phyloP scores from a whole-genome alignment of 2,888 invertebrate genomes.

The Diarsia mendica region DNA sequence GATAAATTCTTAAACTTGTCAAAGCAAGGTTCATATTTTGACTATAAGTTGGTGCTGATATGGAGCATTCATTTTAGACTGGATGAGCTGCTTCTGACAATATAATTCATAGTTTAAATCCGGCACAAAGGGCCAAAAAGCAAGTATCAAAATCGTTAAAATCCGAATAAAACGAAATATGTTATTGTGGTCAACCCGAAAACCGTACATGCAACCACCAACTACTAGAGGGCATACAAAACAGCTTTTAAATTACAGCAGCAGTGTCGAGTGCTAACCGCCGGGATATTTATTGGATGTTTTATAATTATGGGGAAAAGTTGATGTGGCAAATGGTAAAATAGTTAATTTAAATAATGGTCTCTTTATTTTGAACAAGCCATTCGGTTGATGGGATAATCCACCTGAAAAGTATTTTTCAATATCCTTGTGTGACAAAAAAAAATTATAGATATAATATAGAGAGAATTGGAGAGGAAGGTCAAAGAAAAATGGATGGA shows the following conservation, averaged over 20 bases:
- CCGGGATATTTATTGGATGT: constrained; percentile 39
- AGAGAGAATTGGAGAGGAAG: no score
- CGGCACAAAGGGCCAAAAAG: neutral
- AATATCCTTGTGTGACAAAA: no score
- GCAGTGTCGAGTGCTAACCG: constrained; percentile 31
- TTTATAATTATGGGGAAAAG: constrained; percentile 29
- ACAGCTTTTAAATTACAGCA: constrained; percentile 49
- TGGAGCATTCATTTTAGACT: no score
- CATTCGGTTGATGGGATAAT: neutral
- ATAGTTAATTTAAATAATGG: constrained; percentile 8
- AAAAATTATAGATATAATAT: no score
- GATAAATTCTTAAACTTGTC: neutral
- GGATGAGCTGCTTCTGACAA: neutral
- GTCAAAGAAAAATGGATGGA: no score
- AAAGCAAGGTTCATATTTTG: neutral
- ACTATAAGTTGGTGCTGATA: no score
- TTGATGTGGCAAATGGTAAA: constrained; percentile 12
- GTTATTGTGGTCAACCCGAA: constrained; percentile 32
- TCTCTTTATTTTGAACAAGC: neutral
- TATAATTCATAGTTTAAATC: neutral
- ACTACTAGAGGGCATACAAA: constrained; percentile 29
- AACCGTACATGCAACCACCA: constrained; percentile 32
- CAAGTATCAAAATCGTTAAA: constrained; percentile 4
- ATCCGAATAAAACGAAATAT: constrained; percentile 28
- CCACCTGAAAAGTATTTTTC: no score